Evolutionary conservation across 2,113 vertebrate genomes (phyloP).

Genomic region (Trematocara stigmaticum): DNA sequence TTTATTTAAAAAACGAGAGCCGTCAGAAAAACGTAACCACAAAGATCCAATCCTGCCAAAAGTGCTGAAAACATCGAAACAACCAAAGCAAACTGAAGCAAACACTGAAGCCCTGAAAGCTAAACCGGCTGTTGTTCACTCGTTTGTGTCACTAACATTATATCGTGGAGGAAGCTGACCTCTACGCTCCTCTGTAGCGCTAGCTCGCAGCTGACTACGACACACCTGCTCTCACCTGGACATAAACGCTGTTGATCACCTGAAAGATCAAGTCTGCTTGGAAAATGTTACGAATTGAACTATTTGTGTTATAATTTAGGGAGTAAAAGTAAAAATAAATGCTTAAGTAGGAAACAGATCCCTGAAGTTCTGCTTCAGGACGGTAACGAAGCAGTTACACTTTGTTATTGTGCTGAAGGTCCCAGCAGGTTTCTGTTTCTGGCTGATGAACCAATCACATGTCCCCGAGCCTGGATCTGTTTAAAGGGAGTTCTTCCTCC

Average conservation of each 20-base stretch:
- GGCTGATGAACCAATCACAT: background rate
- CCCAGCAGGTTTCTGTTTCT: background rate
- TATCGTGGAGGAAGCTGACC: background rate
- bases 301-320: background rate
- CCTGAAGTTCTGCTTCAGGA: background rate
- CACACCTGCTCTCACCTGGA: background rate
- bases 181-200: background rate
- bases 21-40: too few species aligned
- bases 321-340: background rate
- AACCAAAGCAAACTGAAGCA: too few species aligned
- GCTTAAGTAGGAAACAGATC: background rate
- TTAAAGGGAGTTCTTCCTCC: background rate
- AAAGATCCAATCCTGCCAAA: too few species aligned
- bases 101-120: too few species aligned
- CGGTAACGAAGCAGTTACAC: background rate
- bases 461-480: background rate
- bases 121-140: too few species aligned
- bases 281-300: background rate
- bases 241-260: background rate
- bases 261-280: background rate
- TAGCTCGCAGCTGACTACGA: background rate
- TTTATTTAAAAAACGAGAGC: too few species aligned
- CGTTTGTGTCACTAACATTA: background rate
- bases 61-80: too few species aligned
- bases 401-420: background rate